phyloP scores from a whole-genome alignment of 2,113 vertebrate species.

The Murina feae region DNA sequence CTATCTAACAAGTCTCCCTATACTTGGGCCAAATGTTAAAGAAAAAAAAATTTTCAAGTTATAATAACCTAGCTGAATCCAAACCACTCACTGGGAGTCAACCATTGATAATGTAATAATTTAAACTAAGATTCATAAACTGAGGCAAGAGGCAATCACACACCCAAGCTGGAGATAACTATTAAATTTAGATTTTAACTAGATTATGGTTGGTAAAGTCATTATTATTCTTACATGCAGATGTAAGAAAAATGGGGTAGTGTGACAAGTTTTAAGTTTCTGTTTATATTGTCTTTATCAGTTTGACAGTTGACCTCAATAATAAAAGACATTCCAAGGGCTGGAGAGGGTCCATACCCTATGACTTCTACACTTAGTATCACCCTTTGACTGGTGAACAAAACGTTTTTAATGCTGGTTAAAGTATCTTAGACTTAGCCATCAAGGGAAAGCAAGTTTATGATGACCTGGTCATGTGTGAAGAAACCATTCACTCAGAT shows the following conservation, averaged over 20 bases:
- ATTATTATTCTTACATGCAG: background rate
- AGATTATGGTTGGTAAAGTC: background rate
- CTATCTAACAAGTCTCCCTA: background rate
- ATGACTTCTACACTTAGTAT: too few relatives aligned
- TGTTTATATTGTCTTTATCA: background rate
- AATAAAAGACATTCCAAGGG: background rate
- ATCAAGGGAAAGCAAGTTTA: rapidly evolving
- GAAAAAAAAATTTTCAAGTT: background rate
- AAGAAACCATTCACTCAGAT: background rate
- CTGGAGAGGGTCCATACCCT: too few relatives aligned
- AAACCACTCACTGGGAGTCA: background rate
- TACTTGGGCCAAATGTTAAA: background rate
- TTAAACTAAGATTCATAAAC: background rate
- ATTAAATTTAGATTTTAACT: background rate
- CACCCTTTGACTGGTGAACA: too few relatives aligned
- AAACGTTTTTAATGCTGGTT: background rate
- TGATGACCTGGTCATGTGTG: background rate
- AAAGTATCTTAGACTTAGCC: background rate
- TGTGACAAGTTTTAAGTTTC: background rate
- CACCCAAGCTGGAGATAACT: too few relatives aligned
- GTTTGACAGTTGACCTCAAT: background rate
- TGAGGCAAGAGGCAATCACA: background rate
- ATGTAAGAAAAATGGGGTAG: background rate
- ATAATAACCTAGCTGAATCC: background rate
- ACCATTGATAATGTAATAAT: rapidly evolving